Evolutionary conservation across 2,888 invertebrate species (phyloP), one percentile per base, ranked within the genome.

Genomic region (Volucella zonaria): DNA sequence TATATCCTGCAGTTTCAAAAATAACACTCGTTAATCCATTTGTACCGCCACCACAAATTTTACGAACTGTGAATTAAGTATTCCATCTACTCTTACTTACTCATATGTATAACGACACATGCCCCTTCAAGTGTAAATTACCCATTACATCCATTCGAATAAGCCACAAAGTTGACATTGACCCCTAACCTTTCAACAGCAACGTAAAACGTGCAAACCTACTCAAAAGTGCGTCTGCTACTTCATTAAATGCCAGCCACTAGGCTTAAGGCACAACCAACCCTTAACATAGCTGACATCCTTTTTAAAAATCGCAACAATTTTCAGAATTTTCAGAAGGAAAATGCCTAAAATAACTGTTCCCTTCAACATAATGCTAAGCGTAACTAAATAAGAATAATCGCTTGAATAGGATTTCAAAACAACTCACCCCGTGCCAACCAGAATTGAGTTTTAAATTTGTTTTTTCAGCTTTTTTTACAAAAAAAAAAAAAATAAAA

Each of bases 221-320:
- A 31, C 74, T 75, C 40, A 71, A 77, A 64, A 81, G 62, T 43
- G 52, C 73, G 64, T 73, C 73, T 71, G 67, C 58, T 76, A 85
- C 58, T 64, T 70, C 81, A 85, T 85, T 85, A 77, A 68, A 81
- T 58, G 3, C 68, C 54, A 62, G 15, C 77, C 73, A 62, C 73
- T 1, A 47, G 76, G 71, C 76, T 18, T 8, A 49, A 18, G 4
- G n/a, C 49, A 42, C 8, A 62, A 62, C 6, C 59, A 61, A 67
- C 67, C 73, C 59, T 61, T 67, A 40, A 11, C 31, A 47, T 45
- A 8, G 31, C 23, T 42, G n/a, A 38, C 58, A 61, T 38, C 45
- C 11, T 18, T 62, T 14, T 45, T 45, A 56, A n/a, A 80, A 61
- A 71, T 80, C 49, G 56, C 61, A 51, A 73, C 67, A 76, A 73